Evolutionary conservation across 2,797 vertebrate genomes (phyloP), one percentile per base, ranked within the genome.

Genomic region (Catostomus latipinnis): DNA sequence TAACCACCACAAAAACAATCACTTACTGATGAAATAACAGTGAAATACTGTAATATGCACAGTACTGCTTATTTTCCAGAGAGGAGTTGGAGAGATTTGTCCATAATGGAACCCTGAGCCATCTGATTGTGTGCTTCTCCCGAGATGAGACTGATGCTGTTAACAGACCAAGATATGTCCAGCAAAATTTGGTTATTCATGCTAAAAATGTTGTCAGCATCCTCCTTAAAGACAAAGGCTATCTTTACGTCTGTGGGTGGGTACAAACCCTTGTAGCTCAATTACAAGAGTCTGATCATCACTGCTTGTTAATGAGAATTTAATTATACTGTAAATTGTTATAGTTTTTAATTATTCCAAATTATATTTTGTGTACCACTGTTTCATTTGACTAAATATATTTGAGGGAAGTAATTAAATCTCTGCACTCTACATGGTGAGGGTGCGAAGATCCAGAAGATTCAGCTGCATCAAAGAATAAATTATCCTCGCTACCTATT

Each of bases 191-290:
- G 74, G 91, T 87, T 45, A 91, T 92, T 4, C 87, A 92, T 76
- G 83, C 94, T 84, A 86, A 85, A 53, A 88, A 91, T 18, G 83
- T 99, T 87, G 86, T 86, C 4, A 84, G 91, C 86, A 63, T 95
- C 79, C 93, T 99, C 46, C 90, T 97, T 46, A 88, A 84, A 14
- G 92, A 94, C 45, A 85, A 87, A 0, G 97, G 96, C 53, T 87
- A n/a, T 83, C 74, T 99, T 76, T 99, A 96, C 0, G 76, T 99
- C 34, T 99, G 98, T 65, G 98, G 98, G 98, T 99, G 73, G 95
- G 96, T 91, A 56, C 5, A 34, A 65, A 63, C 34, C 4, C 34
- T 34, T 34, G 34, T 34, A 34, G 34, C 34, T 34, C 34, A 34
- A 34, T 34, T 34, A 2, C 34, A 34, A 34, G 34, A 34, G 34